Evolutionary conservation across 2,888 invertebrate species (phyloP).

Genomic region (Dione juno): DNA sequence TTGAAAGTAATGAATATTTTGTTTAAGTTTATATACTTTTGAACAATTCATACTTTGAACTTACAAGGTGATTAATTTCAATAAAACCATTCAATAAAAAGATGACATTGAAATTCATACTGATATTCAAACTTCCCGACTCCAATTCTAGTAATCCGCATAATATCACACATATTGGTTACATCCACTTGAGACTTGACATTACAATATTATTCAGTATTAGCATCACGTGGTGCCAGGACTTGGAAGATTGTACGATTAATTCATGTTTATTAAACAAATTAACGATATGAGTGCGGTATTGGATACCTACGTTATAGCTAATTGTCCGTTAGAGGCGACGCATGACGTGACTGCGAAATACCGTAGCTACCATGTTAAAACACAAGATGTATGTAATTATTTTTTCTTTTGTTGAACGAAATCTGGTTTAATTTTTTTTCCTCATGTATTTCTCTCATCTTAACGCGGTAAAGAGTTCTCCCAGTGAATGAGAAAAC

Average conservation of each 20-base stretch:
- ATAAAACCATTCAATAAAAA: conserved; percentile 25
- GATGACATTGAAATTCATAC: conserved; percentile 39
- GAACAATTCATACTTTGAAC: conserved; percentile 8
- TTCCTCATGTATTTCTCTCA: background rate
- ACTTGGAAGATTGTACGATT: conserved; percentile 54
- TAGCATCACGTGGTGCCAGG: conserved; percentile 63
- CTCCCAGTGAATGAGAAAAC: too few relatives aligned
- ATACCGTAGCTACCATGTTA: conserved; percentile 12
- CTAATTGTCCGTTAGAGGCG: conserved; percentile 47
- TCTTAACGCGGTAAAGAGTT: too few relatives aligned
- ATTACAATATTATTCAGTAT: conserved; percentile 68
- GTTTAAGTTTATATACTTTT: too few relatives aligned
- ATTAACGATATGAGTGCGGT: conserved; percentile 63
- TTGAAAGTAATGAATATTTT: too few relatives aligned
- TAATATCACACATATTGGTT: conserved; percentile 56
- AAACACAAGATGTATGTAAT: background rate
- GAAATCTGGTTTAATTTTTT: background rate
- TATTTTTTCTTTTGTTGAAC: background rate
- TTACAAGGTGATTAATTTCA: conserved; percentile 12
- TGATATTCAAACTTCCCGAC: conserved; percentile 44
- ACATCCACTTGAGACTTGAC: conserved; percentile 72
- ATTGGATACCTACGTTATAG: conserved; percentile 48
- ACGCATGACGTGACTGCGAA: conserved; percentile 32
- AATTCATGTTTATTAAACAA: conserved; percentile 81
- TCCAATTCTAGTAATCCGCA: conserved; percentile 64